Base-by-base conservation (phyloP, 92 coral and sea anemone genomes). In the Meandrina meandrites region DNA sequence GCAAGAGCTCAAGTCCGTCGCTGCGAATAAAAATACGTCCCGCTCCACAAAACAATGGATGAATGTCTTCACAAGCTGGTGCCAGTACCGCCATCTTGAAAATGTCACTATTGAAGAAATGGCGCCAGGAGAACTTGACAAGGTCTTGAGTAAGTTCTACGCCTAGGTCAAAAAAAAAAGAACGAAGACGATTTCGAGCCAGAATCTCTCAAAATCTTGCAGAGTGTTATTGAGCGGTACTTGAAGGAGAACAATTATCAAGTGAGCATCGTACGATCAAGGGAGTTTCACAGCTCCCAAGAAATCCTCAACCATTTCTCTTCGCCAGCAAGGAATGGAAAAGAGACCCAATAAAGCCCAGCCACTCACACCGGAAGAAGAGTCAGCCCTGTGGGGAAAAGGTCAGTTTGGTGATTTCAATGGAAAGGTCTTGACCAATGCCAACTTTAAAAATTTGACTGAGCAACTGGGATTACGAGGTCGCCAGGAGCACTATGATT, bases 321-420 rank as follows among this genome's bases (percentile, higher is more conserved):
- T 92, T 50, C 92, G 89, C 35, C 92, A 79, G 35, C 88, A 92
- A 92, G 91, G 92, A 45, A 86, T 86, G 79, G 91, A 90, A 31
- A 89, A 86, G 57, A 72, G 94, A 34, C 90, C 94, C 19, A 86
- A 86, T 66, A 81, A 81, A 86, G 83, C 92, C n/a, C n/a, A n/a
- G n/a, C n/a, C n/a, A n/a, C n/a, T n/a, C n/a, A n/a, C n/a, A n/a
- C n/a, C n/a, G n/a, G 75, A 78, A 3, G 92, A 84, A 78, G 92
- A 89, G 64, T 58, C 89, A 37, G 79, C 85, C 24, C 82, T 89
- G 64, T 85, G 89, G 92, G 86, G 35, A 54, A 85, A 89, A 76
- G 92, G 89, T 51, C 84, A 86, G 72, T 67, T 89, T 18, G 87
- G 87, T 2, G 88, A 87, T 67, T 86, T 57, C 86, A 86, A 79